Conservation (phyloP, 1,140 invertebrate species). For the Cherax destructor region DNA sequence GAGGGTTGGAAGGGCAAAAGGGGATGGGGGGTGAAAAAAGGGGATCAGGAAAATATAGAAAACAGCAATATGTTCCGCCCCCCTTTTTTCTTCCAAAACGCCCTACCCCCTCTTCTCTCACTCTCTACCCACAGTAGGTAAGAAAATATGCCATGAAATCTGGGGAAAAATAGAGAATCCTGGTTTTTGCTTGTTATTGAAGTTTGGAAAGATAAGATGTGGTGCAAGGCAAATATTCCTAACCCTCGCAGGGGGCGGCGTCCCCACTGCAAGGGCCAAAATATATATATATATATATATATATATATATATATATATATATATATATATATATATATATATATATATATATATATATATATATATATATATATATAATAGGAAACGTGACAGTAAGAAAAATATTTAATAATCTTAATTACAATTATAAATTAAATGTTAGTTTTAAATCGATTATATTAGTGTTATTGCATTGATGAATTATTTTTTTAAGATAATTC, state of each 20-base stretch:
- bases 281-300: too few relatives aligned
- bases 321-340: too few relatives aligned
- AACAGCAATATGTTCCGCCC: not conserved
- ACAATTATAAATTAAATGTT: too few relatives aligned
- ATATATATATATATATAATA: too few relatives aligned
- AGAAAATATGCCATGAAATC: slow-evolving; percentile 41
- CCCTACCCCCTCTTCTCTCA: not conserved
- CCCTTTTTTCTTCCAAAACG: not conserved
- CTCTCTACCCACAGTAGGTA: slow-evolving; percentile 25
- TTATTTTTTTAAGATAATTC: too few relatives aligned
- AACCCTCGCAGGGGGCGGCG: not conserved
- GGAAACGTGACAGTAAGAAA: too few relatives aligned
- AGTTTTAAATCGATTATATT: too few relatives aligned
- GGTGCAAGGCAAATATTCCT: slow-evolving; percentile 30
- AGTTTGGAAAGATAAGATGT: slow-evolving; percentile 45
- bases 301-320: too few relatives aligned
- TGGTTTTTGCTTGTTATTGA: slow-evolving; percentile 37
- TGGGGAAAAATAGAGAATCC: slow-evolving; percentile 38
- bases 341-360: too few relatives aligned
- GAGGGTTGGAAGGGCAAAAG: not conserved
- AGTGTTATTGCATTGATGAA: too few relatives aligned
- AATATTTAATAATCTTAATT: too few relatives aligned
- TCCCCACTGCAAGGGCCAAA: too few relatives aligned
- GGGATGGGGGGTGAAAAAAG: not conserved
- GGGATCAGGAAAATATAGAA: not conserved